Evolutionary conservation across 2,113 vertebrate species (phyloP), one percentile per base, ranked within the genome.

Genomic region (Cyanoderma ruficeps): DNA sequence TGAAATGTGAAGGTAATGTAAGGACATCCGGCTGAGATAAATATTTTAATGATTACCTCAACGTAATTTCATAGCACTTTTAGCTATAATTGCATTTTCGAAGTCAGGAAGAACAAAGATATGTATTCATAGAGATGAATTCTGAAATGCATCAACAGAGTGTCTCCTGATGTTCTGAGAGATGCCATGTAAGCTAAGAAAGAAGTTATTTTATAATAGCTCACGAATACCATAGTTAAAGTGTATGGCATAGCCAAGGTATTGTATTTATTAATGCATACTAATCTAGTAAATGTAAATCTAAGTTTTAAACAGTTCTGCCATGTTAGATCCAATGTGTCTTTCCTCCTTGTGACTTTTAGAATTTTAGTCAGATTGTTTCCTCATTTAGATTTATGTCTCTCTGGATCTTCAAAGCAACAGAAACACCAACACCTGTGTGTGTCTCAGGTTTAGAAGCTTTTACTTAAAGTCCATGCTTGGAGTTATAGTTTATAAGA

Each of bases 401-500:
- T 52, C 27, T 67, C 20, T 49, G 11, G n/a, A 46, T 65, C 27
- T 61, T 81, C 30, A 76, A 68, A 75, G 13, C 13, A 64, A 60
- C 0, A 0, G 4, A 92, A 88, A 33, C 6, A 46, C 11, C n/a
- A 65, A 20, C 11, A 47, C 8, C 22, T 53, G 1, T 47, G 7
- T n/a, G 14, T 8, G 2, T 55, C 35, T 82, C 25, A 13, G 8
- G 6, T 16, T 41, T 61, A 75, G 39, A 71, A 71, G 15, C 1
- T 35, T 74, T 79, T 52, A n/a, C 13, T 6, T 65, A 10, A 72
- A 68, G 21, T 11, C 15, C 4, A 1, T 68, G 6, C 9, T 85
- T 90, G 41, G 6, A 90, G 37, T n/a, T 9, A 39, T 6, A 78
- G 5, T 69, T 71, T 56, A 49, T 15, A 79, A 78, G 21, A 81